Conservation (phyloP, 1,140 invertebrate species). For the Brachionus paranguensis region DNA sequence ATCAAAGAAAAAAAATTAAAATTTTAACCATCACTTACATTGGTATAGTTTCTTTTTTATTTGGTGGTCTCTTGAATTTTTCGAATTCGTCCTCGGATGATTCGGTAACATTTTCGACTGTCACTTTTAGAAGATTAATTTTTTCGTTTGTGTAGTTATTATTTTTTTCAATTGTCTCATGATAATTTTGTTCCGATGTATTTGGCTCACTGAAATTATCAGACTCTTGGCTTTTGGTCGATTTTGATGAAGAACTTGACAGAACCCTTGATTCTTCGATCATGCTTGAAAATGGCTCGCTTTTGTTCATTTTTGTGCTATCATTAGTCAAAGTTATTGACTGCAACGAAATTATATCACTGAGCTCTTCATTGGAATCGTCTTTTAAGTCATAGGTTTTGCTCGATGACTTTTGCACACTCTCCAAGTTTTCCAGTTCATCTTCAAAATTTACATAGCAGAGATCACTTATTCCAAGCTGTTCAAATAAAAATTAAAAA, state of each 20-base stretch:
- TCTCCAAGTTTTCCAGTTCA: neutral
- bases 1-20: neutral
- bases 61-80: neutral
- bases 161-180: neutral
- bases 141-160: neutral
- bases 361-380: slow-evolving; percentile 11
- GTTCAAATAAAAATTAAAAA: neutral
- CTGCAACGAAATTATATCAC: slow-evolving; percentile 13
- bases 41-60: neutral
- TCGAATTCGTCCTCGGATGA: neutral
- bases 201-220: neutral
- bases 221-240: neutral
- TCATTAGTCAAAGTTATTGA: slow-evolving; percentile 34
- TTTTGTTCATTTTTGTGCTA: neutral
- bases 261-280: neutral
- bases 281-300: neutral
- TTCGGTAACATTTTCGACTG: slow-evolving; percentile 5
- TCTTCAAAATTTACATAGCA: slow-evolving; percentile 1
- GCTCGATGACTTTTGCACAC: slow-evolving; percentile 5
- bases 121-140: neutral
- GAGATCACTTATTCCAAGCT: neutral
- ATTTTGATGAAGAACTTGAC: neutral
- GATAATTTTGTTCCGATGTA: neutral
- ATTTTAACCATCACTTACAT: neutral
- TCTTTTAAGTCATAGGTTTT: neutral